Evolutionary conservation across 2,888 invertebrate genomes (phyloP).

Genomic region (Chymomyza caudatula): DNA sequence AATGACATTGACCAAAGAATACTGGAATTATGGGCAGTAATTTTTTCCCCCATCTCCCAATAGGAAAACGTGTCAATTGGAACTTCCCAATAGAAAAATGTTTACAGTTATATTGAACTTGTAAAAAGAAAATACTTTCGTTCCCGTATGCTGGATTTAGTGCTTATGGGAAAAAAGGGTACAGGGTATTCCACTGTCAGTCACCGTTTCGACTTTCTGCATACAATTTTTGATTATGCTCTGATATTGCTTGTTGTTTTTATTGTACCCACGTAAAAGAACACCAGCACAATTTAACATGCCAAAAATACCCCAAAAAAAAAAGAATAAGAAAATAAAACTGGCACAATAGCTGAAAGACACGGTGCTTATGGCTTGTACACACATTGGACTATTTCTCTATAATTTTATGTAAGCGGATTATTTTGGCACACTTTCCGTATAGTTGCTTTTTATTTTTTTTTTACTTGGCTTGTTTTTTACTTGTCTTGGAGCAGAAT

Average conservation of each 20-base stretch:
- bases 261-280: not conserved
- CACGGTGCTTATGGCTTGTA: slow-evolving; percentile 31
- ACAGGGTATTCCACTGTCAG: too few relatives aligned
- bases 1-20: too few relatives aligned
- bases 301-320: not conserved
- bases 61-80: too few relatives aligned
- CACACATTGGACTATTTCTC: slow-evolving; percentile 45
- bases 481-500: slow-evolving; percentile 12
- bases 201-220: too few relatives aligned
- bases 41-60: too few relatives aligned
- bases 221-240: too few relatives aligned
- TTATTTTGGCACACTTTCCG: slow-evolving; percentile 67
- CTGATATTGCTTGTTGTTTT: not conserved
- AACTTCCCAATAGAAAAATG: too few relatives aligned
- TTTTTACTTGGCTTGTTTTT: slow-evolving; percentile 16
- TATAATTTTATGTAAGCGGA: slow-evolving; percentile 68
- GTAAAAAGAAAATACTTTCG: too few relatives aligned
- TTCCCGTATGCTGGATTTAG: too few relatives aligned
- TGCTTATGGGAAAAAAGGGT: too few relatives aligned
- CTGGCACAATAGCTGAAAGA: slow-evolving; percentile 59
- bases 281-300: not conserved
- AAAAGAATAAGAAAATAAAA: slow-evolving; percentile 4
- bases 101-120: too few relatives aligned
- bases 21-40: too few relatives aligned
- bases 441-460: slow-evolving; percentile 34